Percentiles rank a stretch among this genome's conserved stretches.
Conservation (phyloP, 1,140 invertebrate genomes). For the Metopolophium dirhodum region DNA sequence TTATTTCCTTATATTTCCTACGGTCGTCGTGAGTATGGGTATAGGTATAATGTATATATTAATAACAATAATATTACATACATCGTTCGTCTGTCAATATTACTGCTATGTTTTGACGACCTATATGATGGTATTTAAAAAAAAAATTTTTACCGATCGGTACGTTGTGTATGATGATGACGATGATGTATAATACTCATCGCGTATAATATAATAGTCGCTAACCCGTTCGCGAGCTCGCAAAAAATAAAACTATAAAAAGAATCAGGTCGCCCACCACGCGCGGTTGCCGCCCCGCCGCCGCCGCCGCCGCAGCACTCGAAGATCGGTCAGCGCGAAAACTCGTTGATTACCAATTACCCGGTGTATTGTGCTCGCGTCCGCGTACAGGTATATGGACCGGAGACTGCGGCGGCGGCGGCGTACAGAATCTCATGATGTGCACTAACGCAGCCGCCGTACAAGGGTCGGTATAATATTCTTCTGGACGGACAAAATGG, state of each 20-base stretch:
- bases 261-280: slow-evolving; percentile 33
- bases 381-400: background rate
- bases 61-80: background rate
- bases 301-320: background rate
- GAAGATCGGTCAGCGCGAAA: slow-evolving; percentile 10
- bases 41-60: background rate
- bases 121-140: slow-evolving; percentile 12
- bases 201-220: slow-evolving; percentile 20
- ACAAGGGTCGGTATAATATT: slow-evolving; percentile 13
- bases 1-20: background rate
- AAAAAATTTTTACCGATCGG: background rate
- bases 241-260: background rate
- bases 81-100: slow-evolving; percentile 19
- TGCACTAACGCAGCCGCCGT: background rate
- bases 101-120: slow-evolving; percentile 13
- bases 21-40: no score
- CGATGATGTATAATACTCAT: background rate
- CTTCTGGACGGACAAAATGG: background rate
- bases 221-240: background rate
- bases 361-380: slow-evolving; percentile 4
- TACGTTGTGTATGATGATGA: background rate
- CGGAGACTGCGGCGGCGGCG: background rate
- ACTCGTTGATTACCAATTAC: slow-evolving; percentile 44
- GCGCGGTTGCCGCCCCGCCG: background rate
- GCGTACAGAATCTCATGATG: background rate